phyloP scores from a whole-genome alignment of 2,797 vertebrate species.

The Arnoldichthys spilopterus region DNA sequence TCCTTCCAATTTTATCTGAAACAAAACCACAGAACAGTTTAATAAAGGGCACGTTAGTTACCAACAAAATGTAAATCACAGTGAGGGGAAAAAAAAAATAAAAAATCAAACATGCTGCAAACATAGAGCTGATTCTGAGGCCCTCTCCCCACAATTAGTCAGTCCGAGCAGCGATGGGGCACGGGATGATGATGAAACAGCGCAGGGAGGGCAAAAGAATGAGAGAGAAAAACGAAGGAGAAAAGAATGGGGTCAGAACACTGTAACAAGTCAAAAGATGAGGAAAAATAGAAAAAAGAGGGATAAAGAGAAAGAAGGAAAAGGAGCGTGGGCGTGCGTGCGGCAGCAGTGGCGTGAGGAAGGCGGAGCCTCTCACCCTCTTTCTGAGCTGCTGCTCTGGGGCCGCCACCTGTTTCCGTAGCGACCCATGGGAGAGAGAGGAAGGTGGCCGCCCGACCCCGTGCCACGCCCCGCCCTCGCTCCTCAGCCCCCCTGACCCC shows the following conservation, averaged over 20 bases:
- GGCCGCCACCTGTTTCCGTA: constrained; percentile 60
- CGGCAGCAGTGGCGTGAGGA: constrained; percentile 58
- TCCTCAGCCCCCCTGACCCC: constrained; percentile 67
- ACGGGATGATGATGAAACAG: constrained; percentile 48
- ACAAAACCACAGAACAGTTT: constrained; percentile 27
- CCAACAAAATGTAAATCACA: constrained; percentile 2
- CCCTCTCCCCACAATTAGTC: constrained; percentile 33
- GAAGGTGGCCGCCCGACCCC: constrained; percentile 74
- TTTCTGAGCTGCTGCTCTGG: constrained; percentile 77
- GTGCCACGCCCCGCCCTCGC: constrained; percentile 70
- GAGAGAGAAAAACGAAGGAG: background rate
- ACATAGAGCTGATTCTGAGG: constrained; percentile 40
- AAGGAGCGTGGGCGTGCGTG: constrained; percentile 50
- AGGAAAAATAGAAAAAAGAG: background rate
- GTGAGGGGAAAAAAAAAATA: no score
- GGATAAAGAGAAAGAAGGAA: background rate
- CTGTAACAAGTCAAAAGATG: background rate
- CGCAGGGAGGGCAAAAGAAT: constrained; percentile 36
- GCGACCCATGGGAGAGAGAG: constrained; percentile 72
- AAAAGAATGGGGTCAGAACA: background rate
- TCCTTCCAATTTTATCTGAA: constrained; percentile 54
- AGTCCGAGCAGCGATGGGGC: constrained; percentile 51
- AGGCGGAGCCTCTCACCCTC: constrained; percentile 81
- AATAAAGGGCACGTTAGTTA: background rate
- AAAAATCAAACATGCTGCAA: constrained; percentile 42